A percentile compares a stretch with the other conserved stretches of the same genome.
Evolutionary conservation across 2,797 vertebrate genomes (phyloP).

Genomic region (Oceanodroma leucorhoa): DNA sequence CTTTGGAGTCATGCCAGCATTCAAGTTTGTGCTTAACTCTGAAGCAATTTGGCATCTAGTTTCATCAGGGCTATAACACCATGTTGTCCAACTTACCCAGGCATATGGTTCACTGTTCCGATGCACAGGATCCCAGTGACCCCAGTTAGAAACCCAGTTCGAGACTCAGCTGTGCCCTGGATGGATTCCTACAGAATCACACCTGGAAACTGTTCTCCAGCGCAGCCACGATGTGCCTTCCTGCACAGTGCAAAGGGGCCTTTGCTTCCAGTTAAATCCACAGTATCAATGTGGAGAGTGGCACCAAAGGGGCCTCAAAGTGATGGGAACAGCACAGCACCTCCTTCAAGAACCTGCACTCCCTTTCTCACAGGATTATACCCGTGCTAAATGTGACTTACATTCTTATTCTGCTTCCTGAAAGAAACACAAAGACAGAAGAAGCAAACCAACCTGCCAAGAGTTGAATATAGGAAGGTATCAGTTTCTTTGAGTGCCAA

Average conservation of each 20-base stretch:
- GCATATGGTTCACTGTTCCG: neutral
- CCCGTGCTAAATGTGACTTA: neutral
- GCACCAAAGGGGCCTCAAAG: neutral
- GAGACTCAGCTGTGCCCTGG: neutral
- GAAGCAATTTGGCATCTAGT: neutral
- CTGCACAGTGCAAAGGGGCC: neutral
- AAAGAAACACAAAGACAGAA: neutral
- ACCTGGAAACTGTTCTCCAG: neutral
- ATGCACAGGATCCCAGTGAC: neutral
- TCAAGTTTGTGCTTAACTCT: neutral
- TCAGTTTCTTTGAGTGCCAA: neutral
- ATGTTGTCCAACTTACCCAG: neutral
- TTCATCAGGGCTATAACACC: neutral
- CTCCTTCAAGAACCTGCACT: neutral
- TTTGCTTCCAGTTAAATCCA: neutral
- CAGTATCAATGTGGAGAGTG: neutral
- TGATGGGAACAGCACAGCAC: neutral
- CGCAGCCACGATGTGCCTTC: rapidly evolving
- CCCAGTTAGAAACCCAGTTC: neutral
- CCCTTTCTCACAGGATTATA: neutral
- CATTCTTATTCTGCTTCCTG: neutral
- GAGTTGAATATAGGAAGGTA: neutral
- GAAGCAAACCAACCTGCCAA: neutral
- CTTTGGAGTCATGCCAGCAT: neutral
- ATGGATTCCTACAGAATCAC: neutral